A percentile compares a stretch with the other conserved stretches of the same genome.
Conservation (phyloP, 2,797 vertebrate genomes). For the Pseudochaenichthys georgianus region DNA sequence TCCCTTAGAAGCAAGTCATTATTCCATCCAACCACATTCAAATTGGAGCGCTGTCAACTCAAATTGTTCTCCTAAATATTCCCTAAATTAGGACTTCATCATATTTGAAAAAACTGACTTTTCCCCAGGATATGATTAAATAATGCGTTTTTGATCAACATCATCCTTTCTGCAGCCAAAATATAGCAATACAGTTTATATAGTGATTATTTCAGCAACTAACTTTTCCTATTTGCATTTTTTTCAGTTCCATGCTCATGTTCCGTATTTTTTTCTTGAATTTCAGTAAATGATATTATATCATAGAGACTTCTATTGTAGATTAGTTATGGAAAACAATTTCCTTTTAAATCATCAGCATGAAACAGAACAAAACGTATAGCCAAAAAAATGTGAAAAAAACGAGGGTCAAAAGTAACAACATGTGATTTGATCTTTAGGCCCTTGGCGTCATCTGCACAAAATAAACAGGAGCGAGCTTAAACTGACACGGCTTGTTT, state of each 20-base stretch:
- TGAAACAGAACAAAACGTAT: conserved; percentile 15
- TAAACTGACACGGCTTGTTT: conserved; percentile 11
- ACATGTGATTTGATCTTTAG: conserved; percentile 11
- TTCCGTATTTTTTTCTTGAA: no score
- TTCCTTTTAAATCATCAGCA: neutral
- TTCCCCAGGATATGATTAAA: no score
- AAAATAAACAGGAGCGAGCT: conserved; percentile 37
- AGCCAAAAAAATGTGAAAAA: conserved; percentile 28
- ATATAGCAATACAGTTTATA: no score
- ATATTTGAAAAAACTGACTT: no score
- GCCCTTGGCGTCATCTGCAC: conserved; percentile 9
- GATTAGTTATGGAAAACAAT: no score
- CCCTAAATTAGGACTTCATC: conserved; percentile 12
- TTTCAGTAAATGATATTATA: no score
- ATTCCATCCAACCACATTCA: conserved; percentile 12
- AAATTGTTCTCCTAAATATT: conserved; percentile 29
- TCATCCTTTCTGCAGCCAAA: no score
- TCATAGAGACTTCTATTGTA: no score
- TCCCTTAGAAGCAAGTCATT: conserved; percentile 27
- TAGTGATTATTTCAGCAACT: no score
- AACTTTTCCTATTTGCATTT: no score
- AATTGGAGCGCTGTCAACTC: conserved; percentile 2
- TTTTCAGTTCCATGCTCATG: no score
- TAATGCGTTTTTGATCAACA: no score
- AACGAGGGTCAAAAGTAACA: conserved; percentile 28